phyloP scores from a whole-genome alignment of 2,888 invertebrate genomes.

The Synanthedon vespiformis region DNA sequence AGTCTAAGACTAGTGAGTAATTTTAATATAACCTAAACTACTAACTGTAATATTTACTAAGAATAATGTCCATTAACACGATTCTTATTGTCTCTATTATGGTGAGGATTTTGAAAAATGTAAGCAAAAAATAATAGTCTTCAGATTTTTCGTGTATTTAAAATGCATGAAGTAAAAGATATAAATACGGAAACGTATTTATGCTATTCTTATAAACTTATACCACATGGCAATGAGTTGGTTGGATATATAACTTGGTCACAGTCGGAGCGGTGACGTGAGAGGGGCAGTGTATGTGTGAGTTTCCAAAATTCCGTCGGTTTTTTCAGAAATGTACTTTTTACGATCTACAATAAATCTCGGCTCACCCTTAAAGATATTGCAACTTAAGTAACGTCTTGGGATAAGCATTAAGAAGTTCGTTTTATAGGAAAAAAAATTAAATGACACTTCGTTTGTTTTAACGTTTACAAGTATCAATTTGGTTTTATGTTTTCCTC shows the following conservation, averaged over 20 bases:
- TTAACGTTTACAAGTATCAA: background rate
- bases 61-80: too few species aligned
- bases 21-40: too few species aligned
- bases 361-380: constrained; percentile 32
- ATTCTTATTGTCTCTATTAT: too few species aligned
- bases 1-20: too few species aligned
- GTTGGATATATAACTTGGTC: constrained; percentile 26
- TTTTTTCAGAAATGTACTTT: constrained; percentile 42
- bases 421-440: constrained; percentile 42
- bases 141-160: too few species aligned
- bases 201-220: constrained; percentile 5
- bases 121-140: too few species aligned
- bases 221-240: constrained; percentile 6
- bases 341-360: constrained; percentile 53
- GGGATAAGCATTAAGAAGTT: constrained; percentile 33
- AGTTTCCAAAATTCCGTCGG: constrained; percentile 29
- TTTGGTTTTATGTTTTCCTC: too few species aligned
- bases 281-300: constrained; percentile 19
- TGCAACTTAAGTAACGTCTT: constrained; percentile 7
- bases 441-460: constrained; percentile 23
- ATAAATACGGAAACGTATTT: too few species aligned
- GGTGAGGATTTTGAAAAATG: too few species aligned
- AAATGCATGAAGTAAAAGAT: too few species aligned
- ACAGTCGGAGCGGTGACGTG: constrained; percentile 33
- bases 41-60: too few species aligned